Percentiles rank a stretch among this genome's conserved stretches.
Evolutionary conservation across 2,797 vertebrate genomes (phyloP).

Genomic region (Sebastes melanostomus): DNA sequence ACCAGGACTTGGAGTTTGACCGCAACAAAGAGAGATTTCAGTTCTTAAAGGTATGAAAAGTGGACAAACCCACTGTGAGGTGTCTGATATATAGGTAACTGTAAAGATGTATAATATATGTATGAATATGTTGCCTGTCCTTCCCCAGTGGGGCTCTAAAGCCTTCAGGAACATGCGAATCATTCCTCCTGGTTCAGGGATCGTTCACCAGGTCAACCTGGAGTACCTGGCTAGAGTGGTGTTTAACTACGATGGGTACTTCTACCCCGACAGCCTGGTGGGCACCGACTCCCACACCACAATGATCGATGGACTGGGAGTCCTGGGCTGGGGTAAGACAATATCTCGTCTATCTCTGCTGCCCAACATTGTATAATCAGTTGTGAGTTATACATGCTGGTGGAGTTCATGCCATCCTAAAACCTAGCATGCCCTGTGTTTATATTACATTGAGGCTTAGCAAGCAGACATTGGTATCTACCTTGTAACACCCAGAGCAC

Average conservation of each 20-base stretch:
- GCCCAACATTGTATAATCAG: neutral
- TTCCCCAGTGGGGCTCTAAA: constrained; percentile 94
- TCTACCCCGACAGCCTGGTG: constrained; percentile 96
- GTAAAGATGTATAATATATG: no score
- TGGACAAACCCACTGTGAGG: neutral
- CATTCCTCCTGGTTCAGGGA: constrained; percentile 96
- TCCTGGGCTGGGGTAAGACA: constrained; percentile 95
- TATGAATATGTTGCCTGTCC: neutral
- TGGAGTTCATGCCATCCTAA: neutral
- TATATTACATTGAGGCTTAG: no score
- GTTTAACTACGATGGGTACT: constrained; percentile 89
- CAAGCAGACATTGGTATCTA: no score
- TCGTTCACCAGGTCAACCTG: constrained; percentile 97
- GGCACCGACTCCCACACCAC: constrained; percentile 99
- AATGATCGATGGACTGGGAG: constrained; percentile 96
- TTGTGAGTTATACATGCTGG: neutral
- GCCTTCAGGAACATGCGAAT: constrained; percentile 96
- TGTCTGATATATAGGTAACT: neutral
- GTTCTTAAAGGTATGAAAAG: constrained; percentile 90
- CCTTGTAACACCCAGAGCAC: no score
- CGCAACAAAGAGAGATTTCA: constrained; percentile 97
- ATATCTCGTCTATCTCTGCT: neutral
- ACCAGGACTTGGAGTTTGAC: constrained; percentile 98
- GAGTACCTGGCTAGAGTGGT: constrained; percentile 96
- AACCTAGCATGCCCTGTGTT: neutral